Conservation (phyloP, 2,888 invertebrate species). For the Eupithecia pulchellata region DNA sequence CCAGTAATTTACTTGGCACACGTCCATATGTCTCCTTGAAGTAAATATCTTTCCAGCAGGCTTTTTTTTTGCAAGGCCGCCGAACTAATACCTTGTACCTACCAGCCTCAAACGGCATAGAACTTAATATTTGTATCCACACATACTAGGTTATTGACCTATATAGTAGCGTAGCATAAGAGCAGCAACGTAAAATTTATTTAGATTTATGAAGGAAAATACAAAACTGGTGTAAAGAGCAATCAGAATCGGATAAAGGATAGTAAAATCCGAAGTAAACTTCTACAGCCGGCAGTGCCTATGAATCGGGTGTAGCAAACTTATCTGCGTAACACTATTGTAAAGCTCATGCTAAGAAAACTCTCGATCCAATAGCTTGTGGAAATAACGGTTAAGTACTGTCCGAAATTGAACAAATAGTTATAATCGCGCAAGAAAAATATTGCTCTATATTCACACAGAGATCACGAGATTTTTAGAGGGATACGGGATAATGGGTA, state of each 20-base stretch:
- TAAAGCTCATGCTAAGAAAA: background rate
- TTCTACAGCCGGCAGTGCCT: background rate
- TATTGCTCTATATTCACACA: background rate
- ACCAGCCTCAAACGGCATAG: constrained; percentile 6
- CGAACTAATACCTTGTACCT: no score
- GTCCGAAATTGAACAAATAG: background rate
- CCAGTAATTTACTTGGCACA: background rate
- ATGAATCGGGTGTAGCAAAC: background rate
- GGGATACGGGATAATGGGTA: background rate
- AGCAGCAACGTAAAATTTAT: background rate
- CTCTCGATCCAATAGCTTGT: background rate
- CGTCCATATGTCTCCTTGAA: background rate
- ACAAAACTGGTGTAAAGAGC: constrained; percentile 23
- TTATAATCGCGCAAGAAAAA: background rate
- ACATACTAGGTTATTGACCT: background rate
- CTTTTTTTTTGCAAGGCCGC: background rate
- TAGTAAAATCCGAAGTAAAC: background rate
- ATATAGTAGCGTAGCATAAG: background rate
- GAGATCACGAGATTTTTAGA: background rate
- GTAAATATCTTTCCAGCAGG: background rate
- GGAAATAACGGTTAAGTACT: background rate
- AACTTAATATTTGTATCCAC: background rate
- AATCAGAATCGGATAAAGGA: background rate
- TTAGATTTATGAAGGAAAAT: constrained; percentile 24
- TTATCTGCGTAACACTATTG: background rate